Evolutionary conservation across 2,888 invertebrate species (phyloP), one percentile per base, ranked within the genome.

Genomic region (Taphrorychus bicolor): DNA sequence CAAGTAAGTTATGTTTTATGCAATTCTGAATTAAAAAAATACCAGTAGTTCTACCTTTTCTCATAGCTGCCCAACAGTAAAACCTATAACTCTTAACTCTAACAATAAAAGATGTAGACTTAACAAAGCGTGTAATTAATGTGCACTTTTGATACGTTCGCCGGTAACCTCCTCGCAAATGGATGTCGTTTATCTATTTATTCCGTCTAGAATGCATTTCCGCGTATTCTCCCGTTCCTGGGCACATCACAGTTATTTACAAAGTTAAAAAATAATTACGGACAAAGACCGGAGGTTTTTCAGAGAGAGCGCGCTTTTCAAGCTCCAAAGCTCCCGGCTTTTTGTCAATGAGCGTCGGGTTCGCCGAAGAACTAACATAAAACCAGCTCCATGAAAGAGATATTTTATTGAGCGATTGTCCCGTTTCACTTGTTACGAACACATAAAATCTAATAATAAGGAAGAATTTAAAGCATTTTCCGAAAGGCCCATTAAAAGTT

Each of bases 51-150:
- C n/a, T n/a, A n/a, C n/a, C n/a, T n/a, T n/a, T n/a, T n/a, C n/a
- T n/a, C n/a, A n/a, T n/a, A n/a, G n/a, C n/a, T n/a, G n/a, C n/a
- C n/a, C n/a, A n/a, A n/a, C n/a, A n/a, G n/a, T n/a, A n/a, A n/a
- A 42, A 61, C 53, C 42, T 54, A 56, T 62, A 45, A 54, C 32
- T 56, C 22, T 23, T 42, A 24, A 17, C 22, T 62, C 23, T 19
- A 49, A 57, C 57, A 48, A 63, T 63, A 63, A 57, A 63, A 63
- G 53, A 60, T 40, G n/a, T n/a, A 19, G 51, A 42, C 32, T 54
- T 49, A 51, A 63, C 57, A 56, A 57, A 24, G 62, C 56, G 60
- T 60, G 53, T 60, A 60, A 60, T 60, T 21, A 60, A 60, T 60
- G 52, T 42, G 17, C 60, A 53, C 51, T 52, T 60, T 52, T 53